Percentiles rank a stretch among this genome's conserved stretches.
Evolutionary conservation across 1,140 invertebrate species (phyloP).

Genomic region (Diploscapter pachys): DNA sequence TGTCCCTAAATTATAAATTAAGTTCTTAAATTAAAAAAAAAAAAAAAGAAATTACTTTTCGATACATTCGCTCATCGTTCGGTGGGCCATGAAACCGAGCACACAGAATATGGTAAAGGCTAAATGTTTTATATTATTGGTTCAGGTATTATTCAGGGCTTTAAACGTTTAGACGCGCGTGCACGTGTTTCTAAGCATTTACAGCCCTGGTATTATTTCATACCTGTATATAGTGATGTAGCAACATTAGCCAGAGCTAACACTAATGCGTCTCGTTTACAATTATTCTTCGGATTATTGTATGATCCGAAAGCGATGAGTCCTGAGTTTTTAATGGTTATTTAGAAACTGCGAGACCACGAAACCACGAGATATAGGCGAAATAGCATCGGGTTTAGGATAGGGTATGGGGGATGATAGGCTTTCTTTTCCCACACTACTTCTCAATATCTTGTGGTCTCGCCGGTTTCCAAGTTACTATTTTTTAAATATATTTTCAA

Average conservation of each 20-base stretch:
- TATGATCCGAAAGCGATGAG: constrained; percentile 91
- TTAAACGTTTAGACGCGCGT: no score
- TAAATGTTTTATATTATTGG: no score
- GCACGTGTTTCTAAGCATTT: no score
- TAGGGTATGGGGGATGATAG: no score
- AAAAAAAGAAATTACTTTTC: constrained; percentile 41
- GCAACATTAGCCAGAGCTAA: constrained; percentile 89
- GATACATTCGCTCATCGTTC: constrained; percentile 47
- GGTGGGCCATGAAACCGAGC: constrained; percentile 79
- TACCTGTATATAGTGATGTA: constrained; percentile 94
- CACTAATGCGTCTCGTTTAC: constrained; percentile 85
- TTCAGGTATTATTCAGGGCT: no score
- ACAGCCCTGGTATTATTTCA: constrained; percentile 62
- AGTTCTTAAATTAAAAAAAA: constrained; percentile 9
- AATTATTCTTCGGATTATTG: constrained; percentile 92
- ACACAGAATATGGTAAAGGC: constrained; percentile 81
- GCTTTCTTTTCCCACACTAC: no score
- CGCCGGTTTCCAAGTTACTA: not conserved
- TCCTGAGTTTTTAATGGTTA: constrained; percentile 61
- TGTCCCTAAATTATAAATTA: constrained; percentile 43
- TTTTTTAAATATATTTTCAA: constrained; percentile 2
- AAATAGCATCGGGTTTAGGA: not conserved
- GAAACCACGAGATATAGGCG: no score
- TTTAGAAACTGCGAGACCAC: no score
- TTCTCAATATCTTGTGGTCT: no score